A percentile compares a stretch with the other conserved stretches of the same genome.
These are phyloP conservation scores for Nothobranchius kuhntae DNA, from an alignment of 2,113 vertebrate species.

Conservation along the genomic window DNA sequence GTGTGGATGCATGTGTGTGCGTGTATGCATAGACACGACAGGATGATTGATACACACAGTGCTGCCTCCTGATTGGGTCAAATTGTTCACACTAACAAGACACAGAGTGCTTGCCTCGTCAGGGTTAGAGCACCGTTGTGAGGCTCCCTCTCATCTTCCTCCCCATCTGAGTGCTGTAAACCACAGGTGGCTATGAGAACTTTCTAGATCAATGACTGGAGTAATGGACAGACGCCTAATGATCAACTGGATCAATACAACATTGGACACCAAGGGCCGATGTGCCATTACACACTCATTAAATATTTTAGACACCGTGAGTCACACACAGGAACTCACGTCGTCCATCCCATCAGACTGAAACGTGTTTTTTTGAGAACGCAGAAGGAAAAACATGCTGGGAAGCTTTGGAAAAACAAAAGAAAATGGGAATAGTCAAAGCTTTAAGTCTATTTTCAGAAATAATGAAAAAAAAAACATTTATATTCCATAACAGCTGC, in stretches of 20 bases:
- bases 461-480: not conserved
- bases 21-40: not conserved
- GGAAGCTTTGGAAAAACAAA: not conserved
- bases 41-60: not conserved
- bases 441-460: too few relatives aligned
- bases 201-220: conserved; percentile 42
- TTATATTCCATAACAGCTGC: not conserved
- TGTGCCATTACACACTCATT: conserved; percentile 11
- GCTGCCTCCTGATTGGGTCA: conserved; percentile 8
- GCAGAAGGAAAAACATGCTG: not conserved
- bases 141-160: conserved; percentile 11
- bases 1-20: too few relatives aligned
- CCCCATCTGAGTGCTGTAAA: conserved; percentile 11
- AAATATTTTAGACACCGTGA: conserved; percentile 11
- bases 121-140: not conserved
- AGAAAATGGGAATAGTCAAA: not conserved
- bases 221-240: conserved; percentile 43
- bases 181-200: conserved; percentile 19
- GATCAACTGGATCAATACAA: conserved; percentile 32
- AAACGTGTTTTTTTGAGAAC: conserved; percentile 30
- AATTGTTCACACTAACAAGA: not conserved
- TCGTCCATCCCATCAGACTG: conserved; percentile 27
- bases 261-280: conserved; percentile 3
- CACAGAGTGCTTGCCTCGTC: conserved; percentile 19
- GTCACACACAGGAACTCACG: not conserved